Percentiles rank a stretch among this genome's conserved stretches.
Conservation (phyloP, 2,888 invertebrate genomes). For the Drosophila neutralis region DNA sequence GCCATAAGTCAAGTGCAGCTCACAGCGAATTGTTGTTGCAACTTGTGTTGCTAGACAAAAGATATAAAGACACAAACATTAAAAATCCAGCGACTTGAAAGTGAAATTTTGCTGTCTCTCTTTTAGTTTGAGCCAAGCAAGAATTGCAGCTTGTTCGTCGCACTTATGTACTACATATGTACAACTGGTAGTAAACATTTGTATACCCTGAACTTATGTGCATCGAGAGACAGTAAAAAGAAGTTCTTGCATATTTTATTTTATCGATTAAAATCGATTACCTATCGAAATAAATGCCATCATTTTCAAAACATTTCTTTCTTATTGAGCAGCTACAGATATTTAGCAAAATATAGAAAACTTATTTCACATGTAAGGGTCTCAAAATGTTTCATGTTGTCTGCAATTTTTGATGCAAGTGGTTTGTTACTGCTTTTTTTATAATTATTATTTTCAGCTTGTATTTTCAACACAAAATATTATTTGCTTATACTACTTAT, state of each 20-base stretch:
- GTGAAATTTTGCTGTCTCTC: conserved; percentile 57
- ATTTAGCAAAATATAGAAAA: too few relatives aligned
- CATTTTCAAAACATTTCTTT: too few relatives aligned
- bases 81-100: conserved; percentile 43
- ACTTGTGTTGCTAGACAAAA: conserved; percentile 50
- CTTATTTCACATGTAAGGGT: rapidly evolving
- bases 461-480: too few relatives aligned
- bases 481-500: too few relatives aligned
- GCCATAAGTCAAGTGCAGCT: conserved; percentile 68
- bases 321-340: too few relatives aligned
- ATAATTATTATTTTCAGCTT: too few relatives aligned
- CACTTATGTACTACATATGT: neutral
- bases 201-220: neutral
- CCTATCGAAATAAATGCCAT: neutral
- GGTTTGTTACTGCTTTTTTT: too few relatives aligned
- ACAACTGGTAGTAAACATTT: neutral
- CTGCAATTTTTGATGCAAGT: too few relatives aligned
- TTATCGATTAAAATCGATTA: neutral
- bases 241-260: neutral
- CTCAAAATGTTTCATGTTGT: too few relatives aligned
- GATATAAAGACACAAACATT: conserved; percentile 30
- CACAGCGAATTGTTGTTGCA: conserved; percentile 31
- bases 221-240: neutral
- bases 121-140: conserved; percentile 27
- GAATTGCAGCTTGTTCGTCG: neutral